Base-by-base conservation (phyloP, 2,797 vertebrate species). In the Rhyacichthys aspro region DNA sequence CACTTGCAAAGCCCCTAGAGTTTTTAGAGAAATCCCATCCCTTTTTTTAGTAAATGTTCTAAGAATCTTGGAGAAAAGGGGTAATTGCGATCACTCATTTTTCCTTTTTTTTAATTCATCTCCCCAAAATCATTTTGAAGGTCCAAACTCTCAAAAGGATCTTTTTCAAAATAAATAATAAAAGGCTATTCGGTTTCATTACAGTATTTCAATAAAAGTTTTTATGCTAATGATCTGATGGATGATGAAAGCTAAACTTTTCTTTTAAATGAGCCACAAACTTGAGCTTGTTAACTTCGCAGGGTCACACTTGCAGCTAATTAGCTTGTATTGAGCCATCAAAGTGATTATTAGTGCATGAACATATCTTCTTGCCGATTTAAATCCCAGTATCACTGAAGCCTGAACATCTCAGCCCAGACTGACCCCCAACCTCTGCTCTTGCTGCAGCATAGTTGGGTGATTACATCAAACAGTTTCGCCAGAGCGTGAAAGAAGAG, bases 381-480 rank as follows among this genome's bases (percentile, higher is more conserved):
- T 52, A 60, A 79, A 73, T 76, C 37, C n/a, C 59, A 56, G 70
- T 45, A 70, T 71, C 61, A 57, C 41, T 34, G 15, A n/a, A 47
- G 43, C 46, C 56, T 15, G 12, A 65, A 48, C 44, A 49, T 36
- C 43, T 42, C 59, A 1, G 8, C n/a, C n/a, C n/a, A n/a, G n/a
- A n/a, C n/a, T n/a, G n/a, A n/a, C n/a, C n/a, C n/a, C n/a, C n/a
- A n/a, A 72, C 63, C 28, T 11, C 59, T 46, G 68, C 78, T 63
- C 74, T 72, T 49, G 48, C 46, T 52, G 63, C 59, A 43, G 60
- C 71, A 37, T 47, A 17, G 63, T 57, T 19, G 9, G 47, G 59
- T 71, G 81, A 76, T 43, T 54, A 52, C 17, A 42, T 38, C 18
- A 55, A 47, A 52, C 46, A 53, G 69, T 44, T 56, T 39, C 5